phyloP scores from a whole-genome alignment of 2,797 vertebrate genomes.

The Enteromius afrohamiltoni region DNA sequence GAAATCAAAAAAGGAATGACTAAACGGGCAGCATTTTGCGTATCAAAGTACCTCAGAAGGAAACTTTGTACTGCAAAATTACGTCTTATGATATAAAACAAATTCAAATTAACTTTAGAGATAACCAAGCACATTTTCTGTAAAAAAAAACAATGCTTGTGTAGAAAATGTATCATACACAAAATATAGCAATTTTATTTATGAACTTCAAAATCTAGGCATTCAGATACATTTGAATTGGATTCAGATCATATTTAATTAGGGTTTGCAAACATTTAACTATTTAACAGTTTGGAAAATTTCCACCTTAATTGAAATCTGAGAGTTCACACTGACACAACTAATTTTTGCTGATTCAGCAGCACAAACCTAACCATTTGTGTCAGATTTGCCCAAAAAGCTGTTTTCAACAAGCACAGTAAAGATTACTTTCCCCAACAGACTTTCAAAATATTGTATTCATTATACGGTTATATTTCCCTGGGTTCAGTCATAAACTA shows the following conservation, averaged over 20 bases:
- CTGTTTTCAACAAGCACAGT: background rate
- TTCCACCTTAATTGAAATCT: background rate
- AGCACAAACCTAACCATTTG: background rate
- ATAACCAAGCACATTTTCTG: background rate
- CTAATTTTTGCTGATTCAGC: background rate
- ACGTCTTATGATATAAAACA: background rate
- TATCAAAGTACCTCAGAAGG: background rate
- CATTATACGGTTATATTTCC: background rate
- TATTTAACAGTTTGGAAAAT: background rate
- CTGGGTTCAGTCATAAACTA: background rate
- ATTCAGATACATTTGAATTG: background rate
- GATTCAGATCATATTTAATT: background rate
- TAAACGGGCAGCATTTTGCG: background rate
- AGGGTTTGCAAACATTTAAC: background rate
- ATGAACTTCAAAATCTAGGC: background rate
- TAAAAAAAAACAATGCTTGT: background rate
- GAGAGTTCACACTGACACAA: background rate
- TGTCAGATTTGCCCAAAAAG: background rate
- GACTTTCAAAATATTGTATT: background rate
- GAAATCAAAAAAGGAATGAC: slow-evolving; percentile 6
- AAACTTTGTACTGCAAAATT: background rate
- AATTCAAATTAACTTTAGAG: background rate
- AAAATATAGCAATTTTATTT: background rate
- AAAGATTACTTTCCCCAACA: background rate
- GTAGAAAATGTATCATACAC: background rate